Evolutionary conservation across 1,140 invertebrate genomes (phyloP).

Genomic region (Bicyclus anynana): DNA sequence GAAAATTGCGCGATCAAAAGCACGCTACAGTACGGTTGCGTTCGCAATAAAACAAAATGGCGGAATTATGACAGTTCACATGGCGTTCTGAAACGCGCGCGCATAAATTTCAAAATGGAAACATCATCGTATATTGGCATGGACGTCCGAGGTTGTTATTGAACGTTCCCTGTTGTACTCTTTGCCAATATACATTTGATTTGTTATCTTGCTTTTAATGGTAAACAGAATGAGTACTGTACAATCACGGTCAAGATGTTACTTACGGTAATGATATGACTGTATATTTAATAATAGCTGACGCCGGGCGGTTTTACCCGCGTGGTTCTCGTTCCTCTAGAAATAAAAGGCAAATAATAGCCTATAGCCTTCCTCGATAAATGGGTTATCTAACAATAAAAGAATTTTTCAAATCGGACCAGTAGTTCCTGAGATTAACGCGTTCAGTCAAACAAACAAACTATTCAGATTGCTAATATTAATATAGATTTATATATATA

Average conservation of each 20-base stretch:
- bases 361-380: too few species aligned
- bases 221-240: conserved; percentile 10
- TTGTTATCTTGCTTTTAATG: conserved; percentile 23
- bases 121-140: conserved; percentile 49
- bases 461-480: too few species aligned
- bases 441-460: too few species aligned
- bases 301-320: too few species aligned
- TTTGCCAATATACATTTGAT: conserved; percentile 25
- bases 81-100: conserved; percentile 33
- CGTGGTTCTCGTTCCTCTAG: too few species aligned
- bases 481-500: too few species aligned
- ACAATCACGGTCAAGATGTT: not conserved
- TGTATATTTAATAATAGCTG: too few species aligned
- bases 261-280: too few species aligned
- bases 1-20: conserved; percentile 64
- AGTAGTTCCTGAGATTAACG: too few species aligned
- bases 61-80: conserved; percentile 37
- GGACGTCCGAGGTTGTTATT: conserved; percentile 34
- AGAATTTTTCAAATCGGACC: too few species aligned
- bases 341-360: too few species aligned
- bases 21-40: conserved; percentile 51
- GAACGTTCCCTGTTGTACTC: conserved; percentile 19
- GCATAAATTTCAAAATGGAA: conserved; percentile 58
- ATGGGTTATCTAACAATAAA: too few species aligned
- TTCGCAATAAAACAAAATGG: conserved; percentile 65